Conservation (phyloP, 2,888 invertebrate species). For the Xestoiulus laeticollis region DNA sequence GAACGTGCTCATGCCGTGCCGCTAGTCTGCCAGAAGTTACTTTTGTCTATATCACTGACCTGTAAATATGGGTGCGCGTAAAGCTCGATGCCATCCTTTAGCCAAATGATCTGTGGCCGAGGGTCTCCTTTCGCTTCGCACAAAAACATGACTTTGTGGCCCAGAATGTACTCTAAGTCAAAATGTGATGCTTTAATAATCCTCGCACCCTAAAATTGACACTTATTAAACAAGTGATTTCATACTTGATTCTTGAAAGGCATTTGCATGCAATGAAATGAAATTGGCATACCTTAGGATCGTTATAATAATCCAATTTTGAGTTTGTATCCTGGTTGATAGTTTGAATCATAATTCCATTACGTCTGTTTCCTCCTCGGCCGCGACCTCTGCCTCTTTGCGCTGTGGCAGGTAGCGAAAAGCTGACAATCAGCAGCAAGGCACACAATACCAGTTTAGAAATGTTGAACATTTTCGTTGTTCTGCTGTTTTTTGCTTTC, state of each 20-base stretch:
- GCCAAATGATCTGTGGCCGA: constrained; percentile 93
- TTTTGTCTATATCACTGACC: constrained; percentile 67
- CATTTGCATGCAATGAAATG: not conserved
- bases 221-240: not conserved
- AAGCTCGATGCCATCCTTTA: constrained; percentile 92
- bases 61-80: constrained; percentile 88
- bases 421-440: not conserved
- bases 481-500: not conserved
- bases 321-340: constrained; percentile 79
- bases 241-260: not conserved
- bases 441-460: not conserved
- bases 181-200: constrained; percentile 89
- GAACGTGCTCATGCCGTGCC: not conserved
- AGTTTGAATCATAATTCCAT: constrained; percentile 29
- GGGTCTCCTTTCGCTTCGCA: constrained; percentile 91
- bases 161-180: constrained; percentile 91
- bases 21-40: not conserved
- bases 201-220: constrained; percentile 84
- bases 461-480: not conserved
- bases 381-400: constrained; percentile 52
- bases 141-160: constrained; percentile 92
- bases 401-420: not conserved
- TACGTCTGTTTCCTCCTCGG: not conserved
- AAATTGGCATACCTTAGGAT: constrained; percentile 74
- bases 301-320: constrained; percentile 86